Base-by-base conservation (phyloP, 1,140 invertebrate species). In the Hestina assimilis region DNA sequence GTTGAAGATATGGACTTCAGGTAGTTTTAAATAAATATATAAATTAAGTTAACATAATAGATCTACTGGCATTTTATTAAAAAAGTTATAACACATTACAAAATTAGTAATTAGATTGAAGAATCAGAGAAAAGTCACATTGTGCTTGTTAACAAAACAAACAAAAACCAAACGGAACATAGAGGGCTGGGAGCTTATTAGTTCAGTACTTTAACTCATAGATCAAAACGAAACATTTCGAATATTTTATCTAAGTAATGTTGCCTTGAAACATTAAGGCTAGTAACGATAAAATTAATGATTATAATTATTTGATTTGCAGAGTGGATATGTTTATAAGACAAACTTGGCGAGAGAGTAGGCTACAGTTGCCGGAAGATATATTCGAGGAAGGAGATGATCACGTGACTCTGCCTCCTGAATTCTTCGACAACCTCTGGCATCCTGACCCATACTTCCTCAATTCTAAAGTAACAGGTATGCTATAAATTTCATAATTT, bases 1-100 rank as follows among this genome's bases (percentile, higher is more conserved):
- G 94, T 95, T 33, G 94, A 95, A 85, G 94, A 96, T 68, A 95
- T 95, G 94, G 94, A 95, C 81, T 95, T 95, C 89, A 91, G 94
- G 94, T 95, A 64, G 21, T 19, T 7, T 19, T 9, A 6, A 35
- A 19, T 21, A 9, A 17, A 35, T 35, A 5, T 2, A 12, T 3
- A n/a, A 29, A 17, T 9, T 4, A 15, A 40, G 15, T 40, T n/a
- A n/a, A n/a, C n/a, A n/a, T n/a, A n/a, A n/a, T n/a, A n/a, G n/a
- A n/a, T n/a, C n/a, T n/a, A n/a, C n/a, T n/a, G n/a, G n/a, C n/a
- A n/a, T n/a, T n/a, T n/a, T n/a, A n/a, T n/a, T n/a, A n/a, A n/a
- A n/a, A n/a, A n/a, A n/a, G n/a, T n/a, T n/a, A n/a, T n/a, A n/a
- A n/a, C n/a, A n/a, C n/a, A n/a, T n/a, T n/a, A n/a, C n/a, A n/a